A percentile compares a stretch with the other conserved stretches of the same genome.
Conservation (phyloP, 2,888 invertebrate genomes). For the Anagyrus pseudococci region DNA sequence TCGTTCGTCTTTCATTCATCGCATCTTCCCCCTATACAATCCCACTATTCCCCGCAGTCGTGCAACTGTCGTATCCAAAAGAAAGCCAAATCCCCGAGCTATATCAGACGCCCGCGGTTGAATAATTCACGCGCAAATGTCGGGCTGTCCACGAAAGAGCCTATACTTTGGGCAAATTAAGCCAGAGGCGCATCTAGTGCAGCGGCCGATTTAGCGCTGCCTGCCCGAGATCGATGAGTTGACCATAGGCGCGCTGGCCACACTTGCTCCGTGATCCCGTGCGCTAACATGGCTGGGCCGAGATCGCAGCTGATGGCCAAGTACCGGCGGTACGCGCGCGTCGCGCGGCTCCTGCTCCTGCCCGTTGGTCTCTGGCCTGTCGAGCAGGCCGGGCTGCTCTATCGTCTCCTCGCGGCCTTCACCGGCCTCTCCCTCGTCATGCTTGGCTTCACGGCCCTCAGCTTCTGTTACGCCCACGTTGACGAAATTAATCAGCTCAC, state of each 20-base stretch:
- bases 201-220: conserved; percentile 7
- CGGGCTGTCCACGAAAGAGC: background rate
- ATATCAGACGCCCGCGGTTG: background rate
- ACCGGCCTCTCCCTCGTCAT: conserved; percentile 11
- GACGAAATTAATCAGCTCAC: conserved; percentile 25
- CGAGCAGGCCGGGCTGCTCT: background rate
- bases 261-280: background rate
- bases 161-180: conserved; percentile 8
- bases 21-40: too few relatives aligned
- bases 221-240: conserved; percentile 6
- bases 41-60: too few relatives aligned
- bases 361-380: conserved; percentile 35
- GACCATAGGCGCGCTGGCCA: background rate
- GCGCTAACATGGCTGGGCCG: background rate
- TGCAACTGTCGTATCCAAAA: too few relatives aligned
- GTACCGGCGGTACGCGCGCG: conserved; percentile 33
- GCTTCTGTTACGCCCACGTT: conserved; percentile 20
- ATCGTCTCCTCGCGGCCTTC: conserved; percentile 12
- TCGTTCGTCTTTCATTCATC: too few relatives aligned
- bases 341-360: conserved; percentile 23
- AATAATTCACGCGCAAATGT: conserved; percentile 18
- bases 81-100: too few relatives aligned
- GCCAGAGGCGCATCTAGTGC: background rate
- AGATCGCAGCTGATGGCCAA: conserved; percentile 1
- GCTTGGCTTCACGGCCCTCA: conserved; percentile 18